Conservation (phyloP, 2,797 vertebrate species). For the Pampus argenteus region DNA sequence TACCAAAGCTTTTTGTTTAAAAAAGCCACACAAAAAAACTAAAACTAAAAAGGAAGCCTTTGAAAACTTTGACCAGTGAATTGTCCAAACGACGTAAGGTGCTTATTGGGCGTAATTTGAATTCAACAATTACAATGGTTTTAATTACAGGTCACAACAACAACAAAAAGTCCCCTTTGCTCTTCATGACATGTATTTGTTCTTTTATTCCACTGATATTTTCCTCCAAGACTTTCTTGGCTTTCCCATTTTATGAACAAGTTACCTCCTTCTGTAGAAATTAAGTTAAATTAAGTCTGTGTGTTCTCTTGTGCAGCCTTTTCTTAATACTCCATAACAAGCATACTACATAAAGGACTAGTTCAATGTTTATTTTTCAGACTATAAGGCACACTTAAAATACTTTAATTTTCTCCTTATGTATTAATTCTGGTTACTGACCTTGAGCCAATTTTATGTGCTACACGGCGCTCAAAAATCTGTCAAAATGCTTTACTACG, state of each 20-base stretch:
- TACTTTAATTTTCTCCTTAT: too few relatives aligned
- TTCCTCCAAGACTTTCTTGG: conserved; percentile 17
- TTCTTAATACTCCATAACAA: neutral
- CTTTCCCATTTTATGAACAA: conserved; percentile 32
- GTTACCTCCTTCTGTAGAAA: neutral
- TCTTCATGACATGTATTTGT: conserved; percentile 41
- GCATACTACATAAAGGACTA: neutral
- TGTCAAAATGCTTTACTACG: too few relatives aligned
- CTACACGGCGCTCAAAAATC: too few relatives aligned
- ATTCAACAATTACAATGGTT: conserved; percentile 15
- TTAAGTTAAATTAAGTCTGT: conserved; percentile 2
- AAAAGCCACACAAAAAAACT: conserved; percentile 34
- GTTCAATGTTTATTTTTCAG: too few relatives aligned
- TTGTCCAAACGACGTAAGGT: conserved; percentile 35
- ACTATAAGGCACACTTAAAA: too few relatives aligned
- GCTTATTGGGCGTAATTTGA: conserved; percentile 12
- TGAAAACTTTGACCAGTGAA: conserved; percentile 27
- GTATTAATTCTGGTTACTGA: too few relatives aligned
- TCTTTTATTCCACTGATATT: conserved; percentile 43
- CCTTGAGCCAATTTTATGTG: too few relatives aligned
- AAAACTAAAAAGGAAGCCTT: conserved; percentile 44
- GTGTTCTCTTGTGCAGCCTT: conserved; percentile 2
- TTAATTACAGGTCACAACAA: conserved; percentile 37
- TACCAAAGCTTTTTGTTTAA: conserved; percentile 32
- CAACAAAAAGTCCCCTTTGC: neutral